Evolutionary conservation across 2,113 vertebrate genomes (phyloP), one percentile per base, ranked within the genome.

Genomic region (Origma solitaria): DNA sequence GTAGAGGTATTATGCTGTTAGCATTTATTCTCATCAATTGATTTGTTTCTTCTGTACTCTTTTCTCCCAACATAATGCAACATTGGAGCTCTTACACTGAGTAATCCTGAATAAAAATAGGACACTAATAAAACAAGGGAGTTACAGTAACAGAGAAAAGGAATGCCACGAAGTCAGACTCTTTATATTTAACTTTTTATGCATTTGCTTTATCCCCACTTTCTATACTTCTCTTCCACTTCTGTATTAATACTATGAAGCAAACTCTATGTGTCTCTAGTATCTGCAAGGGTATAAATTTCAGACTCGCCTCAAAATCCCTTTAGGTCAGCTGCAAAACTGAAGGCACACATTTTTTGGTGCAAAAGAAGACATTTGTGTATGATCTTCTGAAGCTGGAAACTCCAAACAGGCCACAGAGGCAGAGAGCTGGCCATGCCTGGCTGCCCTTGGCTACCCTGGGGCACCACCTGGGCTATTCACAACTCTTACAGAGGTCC

Each of bases 401-500:
- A 72, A 51, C n/a, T 68, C 49, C 31, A 19, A 28, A 30, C 2
- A 68, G 35, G 23, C 15, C 58, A 53, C 1, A 3, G 21, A 80
- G n/a, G 37, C n/a, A 70, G 38, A 62, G 37, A 27, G 19, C 40
- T 35, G 33, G 25, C 18, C 2, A 1, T 30, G 37, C 21, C 15
- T 37, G 30, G 54, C 30, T 57, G 21, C 10, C 38, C 22, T 37
- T 15, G 0, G 2, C 0, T 2, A 27, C 27, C 1, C 4, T 1
- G 0, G 19, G 12, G 21, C 30, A 66, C 13, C 18, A 13, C 17
- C 19, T 1, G 0, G 13, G 42, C 37, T 75, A 20, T 14, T 40
- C 1, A 4, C 17, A 70, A 4, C 40, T 82, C 56, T 70, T 57
- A 33, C 6, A 21, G 9, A 40, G 3, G 5, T 61, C 13, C 25